phyloP scores from a whole-genome alignment of 2,797 vertebrate species.

The Labroides dimidiatus region DNA sequence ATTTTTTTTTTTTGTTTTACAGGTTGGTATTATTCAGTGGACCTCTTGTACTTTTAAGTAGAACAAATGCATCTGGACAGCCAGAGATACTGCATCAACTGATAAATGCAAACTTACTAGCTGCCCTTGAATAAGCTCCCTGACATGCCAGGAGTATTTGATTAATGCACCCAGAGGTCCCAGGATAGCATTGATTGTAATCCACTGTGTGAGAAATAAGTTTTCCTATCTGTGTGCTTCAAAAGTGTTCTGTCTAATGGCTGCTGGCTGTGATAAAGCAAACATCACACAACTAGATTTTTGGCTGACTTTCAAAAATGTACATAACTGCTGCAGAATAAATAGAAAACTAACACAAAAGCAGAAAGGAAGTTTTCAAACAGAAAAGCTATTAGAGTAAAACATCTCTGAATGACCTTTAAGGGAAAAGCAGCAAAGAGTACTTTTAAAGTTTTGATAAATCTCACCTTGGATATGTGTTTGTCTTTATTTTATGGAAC shows the following conservation, averaged over 20 bases:
- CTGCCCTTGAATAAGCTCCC: slow-evolving; percentile 54
- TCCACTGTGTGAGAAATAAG: slow-evolving; percentile 47
- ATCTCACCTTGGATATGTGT: slow-evolving; percentile 8
- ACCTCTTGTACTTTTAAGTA: slow-evolving; percentile 1
- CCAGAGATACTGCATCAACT: slow-evolving; percentile 19
- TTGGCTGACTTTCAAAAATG: slow-evolving; percentile 62
- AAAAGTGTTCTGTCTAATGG: slow-evolving; percentile 48
- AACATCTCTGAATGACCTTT: slow-evolving; percentile 18
- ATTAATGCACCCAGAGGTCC: slow-evolving; percentile 59
- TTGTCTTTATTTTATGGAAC: neutral
- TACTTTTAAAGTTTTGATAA: slow-evolving; percentile 7
- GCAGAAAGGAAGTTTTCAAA: neutral
- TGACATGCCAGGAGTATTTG: slow-evolving; percentile 40
- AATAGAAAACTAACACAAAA: slow-evolving; percentile 19
- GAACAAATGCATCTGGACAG: slow-evolving; percentile 29
- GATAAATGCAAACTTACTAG: slow-evolving; percentile 50
- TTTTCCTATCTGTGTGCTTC: slow-evolving; percentile 33
- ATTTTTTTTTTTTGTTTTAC: too few species aligned
- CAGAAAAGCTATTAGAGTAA: neutral
- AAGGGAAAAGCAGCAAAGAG: neutral
- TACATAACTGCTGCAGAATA: slow-evolving; percentile 28
- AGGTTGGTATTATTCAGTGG: neutral
- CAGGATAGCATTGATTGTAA: slow-evolving; percentile 50
- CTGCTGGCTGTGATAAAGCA: slow-evolving; percentile 57
- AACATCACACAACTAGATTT: slow-evolving; percentile 47